Evolutionary conservation across 2,113 vertebrate species (phyloP).

Genomic region (Calidris pygmaea): DNA sequence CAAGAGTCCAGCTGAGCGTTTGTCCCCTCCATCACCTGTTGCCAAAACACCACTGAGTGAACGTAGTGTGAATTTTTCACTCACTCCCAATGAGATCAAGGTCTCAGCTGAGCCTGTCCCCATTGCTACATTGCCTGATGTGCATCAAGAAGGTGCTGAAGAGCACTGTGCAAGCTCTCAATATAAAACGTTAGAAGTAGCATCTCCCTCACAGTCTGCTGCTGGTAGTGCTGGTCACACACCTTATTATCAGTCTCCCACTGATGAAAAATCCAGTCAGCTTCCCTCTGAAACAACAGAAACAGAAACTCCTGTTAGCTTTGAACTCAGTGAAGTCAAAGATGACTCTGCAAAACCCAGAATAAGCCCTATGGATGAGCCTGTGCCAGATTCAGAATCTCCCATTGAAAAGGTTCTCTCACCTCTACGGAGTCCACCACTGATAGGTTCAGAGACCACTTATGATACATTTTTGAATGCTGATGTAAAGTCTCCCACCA

Average conservation of each 20-base stretch:
- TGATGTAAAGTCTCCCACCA: conserved; percentile 61
- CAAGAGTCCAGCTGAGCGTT: conserved; percentile 71
- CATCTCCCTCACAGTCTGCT: conserved; percentile 87
- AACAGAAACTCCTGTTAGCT: conserved; percentile 58
- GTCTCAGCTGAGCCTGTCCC: conserved; percentile 79
- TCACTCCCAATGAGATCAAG: conserved; percentile 82
- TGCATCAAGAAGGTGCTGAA: conserved; percentile 61
- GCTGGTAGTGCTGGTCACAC: conserved; percentile 91
- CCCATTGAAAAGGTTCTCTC: conserved; percentile 81
- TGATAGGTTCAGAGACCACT: conserved; percentile 74
- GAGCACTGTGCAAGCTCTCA: conserved; percentile 86
- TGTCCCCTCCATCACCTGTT: conserved; percentile 78
- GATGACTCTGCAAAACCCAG: conserved; percentile 79
- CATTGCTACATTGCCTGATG: conserved; percentile 64
- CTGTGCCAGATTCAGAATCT: conserved; percentile 79
- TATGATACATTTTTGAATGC: conserved; percentile 76
- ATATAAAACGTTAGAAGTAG: conserved; percentile 90
- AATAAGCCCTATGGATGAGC: conserved; percentile 87
- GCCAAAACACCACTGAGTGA: conserved; percentile 89
- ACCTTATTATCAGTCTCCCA: conserved; percentile 95
- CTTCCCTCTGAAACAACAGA: conserved; percentile 74
- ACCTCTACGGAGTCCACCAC: conserved; percentile 78
- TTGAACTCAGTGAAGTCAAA: conserved; percentile 87
- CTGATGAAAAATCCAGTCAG: conserved; percentile 85
- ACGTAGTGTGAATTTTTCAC: conserved; percentile 83